These are phyloP conservation scores for Miniopterus natalensis DNA, from an alignment of 2,113 vertebrate species.

Conservation along the genomic window DNA sequence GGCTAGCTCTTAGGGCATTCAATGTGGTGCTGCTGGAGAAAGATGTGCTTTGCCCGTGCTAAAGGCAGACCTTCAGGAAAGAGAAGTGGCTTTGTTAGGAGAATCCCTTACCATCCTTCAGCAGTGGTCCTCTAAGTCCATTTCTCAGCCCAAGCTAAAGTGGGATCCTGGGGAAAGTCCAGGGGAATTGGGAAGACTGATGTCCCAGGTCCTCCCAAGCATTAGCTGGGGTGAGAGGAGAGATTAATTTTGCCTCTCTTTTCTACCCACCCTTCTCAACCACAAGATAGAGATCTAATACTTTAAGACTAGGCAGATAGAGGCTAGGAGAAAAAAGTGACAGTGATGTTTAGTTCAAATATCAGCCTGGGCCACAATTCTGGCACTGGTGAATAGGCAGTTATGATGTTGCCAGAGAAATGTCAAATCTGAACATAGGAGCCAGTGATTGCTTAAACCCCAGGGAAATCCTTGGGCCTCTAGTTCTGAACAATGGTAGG, in stretches of 20 bases:
- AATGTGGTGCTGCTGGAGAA: background rate
- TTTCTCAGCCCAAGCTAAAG: conserved; percentile 41
- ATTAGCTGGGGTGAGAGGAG: background rate
- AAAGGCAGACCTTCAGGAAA: background rate
- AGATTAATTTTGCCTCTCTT: conserved; percentile 38
- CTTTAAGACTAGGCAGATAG: conserved; percentile 24
- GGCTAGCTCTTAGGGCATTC: background rate
- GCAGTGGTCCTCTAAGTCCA: background rate
- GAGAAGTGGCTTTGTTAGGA: background rate
- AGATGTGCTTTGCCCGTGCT: background rate
- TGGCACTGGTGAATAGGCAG: background rate
- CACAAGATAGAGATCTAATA: background rate
- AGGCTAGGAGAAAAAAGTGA: background rate
- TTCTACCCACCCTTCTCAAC: too few species aligned
- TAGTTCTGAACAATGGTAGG: background rate
- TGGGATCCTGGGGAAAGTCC: background rate
- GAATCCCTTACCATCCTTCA: background rate
- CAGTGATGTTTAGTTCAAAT: conserved; percentile 52
- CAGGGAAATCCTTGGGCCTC: conserved; percentile 15
- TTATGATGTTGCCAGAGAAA: conserved; percentile 32
- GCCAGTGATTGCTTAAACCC: background rate
- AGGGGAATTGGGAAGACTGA: background rate
- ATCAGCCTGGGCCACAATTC: conserved; percentile 35
- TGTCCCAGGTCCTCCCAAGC: background rate
- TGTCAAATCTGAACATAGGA: background rate